Conservation (phyloP, 2,113 vertebrate species). For the Corythoichthys haematopterus region DNA sequence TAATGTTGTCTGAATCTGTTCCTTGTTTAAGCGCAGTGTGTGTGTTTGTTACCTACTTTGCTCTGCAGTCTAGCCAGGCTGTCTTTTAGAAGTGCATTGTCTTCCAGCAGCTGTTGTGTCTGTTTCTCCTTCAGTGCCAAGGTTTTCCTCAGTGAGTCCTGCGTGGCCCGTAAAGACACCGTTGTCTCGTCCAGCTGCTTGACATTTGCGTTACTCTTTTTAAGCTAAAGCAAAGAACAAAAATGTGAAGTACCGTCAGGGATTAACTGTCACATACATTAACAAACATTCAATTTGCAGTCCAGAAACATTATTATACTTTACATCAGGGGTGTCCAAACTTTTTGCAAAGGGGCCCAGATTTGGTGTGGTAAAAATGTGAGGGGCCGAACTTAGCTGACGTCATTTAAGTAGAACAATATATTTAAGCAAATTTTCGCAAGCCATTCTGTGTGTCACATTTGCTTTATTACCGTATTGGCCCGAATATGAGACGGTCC, state of each 20-base stretch:
- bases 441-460: too few species aligned
- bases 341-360: too few species aligned
- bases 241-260: background rate
- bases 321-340: too few species aligned
- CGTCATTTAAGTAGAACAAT: too few species aligned
- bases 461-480: too few species aligned
- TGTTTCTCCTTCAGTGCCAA: constrained; percentile 54
- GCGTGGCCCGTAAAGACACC: constrained; percentile 37
- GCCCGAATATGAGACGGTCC: too few species aligned
- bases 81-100: constrained; percentile 52
- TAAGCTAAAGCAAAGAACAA: constrained; percentile 31
- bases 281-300: background rate
- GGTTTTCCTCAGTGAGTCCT: constrained; percentile 55
- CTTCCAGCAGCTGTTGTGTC: constrained; percentile 43
- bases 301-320: too few species aligned
- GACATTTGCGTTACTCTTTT: constrained; percentile 30
- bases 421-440: too few species aligned
- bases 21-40: constrained; percentile 54
- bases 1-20: constrained; percentile 55
- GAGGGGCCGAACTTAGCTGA: too few species aligned
- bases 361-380: too few species aligned
- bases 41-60: constrained; percentile 44
- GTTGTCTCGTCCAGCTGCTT: constrained; percentile 47
- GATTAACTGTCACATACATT: background rate
- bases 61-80: constrained; percentile 47